Evolutionary conservation across 2,888 invertebrate genomes (phyloP).

Genomic region (Cerastis leucographa): DNA sequence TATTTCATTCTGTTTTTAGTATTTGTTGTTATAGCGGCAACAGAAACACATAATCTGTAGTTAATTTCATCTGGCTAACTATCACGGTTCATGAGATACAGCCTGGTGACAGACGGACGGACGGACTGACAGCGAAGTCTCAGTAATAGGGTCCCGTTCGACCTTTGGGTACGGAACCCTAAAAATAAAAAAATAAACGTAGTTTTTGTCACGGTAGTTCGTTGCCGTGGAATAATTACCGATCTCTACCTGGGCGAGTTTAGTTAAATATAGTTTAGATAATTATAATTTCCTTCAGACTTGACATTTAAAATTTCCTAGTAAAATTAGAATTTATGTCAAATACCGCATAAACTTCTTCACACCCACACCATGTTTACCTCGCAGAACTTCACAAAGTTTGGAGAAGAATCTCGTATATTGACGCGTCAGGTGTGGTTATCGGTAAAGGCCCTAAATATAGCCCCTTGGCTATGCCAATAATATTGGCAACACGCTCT

Average conservation of each 20-base stretch:
- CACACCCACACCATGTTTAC: background rate
- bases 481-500: background rate
- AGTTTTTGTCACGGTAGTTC: no score
- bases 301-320: conserved; percentile 7
- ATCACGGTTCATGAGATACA: no score
- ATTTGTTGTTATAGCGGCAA: no score
- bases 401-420: background rate
- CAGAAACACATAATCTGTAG: no score
- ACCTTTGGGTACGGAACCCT: no score
- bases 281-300: conserved; percentile 16
- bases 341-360: conserved; percentile 2
- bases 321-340: conserved; percentile 1
- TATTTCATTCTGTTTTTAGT: no score
- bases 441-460: background rate
- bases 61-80: no score
- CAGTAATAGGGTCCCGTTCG: no score
- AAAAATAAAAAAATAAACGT: no score
- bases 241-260: background rate
- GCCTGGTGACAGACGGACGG: no score
- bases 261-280: background rate
- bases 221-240: background rate
- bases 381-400: background rate
- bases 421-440: background rate
- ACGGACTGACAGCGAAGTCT: no score
- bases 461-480: background rate